These are phyloP conservation scores for Rhagoletis pomonella DNA, from an alignment of 1,140 invertebrate species.

Conservation along the genomic window DNA sequence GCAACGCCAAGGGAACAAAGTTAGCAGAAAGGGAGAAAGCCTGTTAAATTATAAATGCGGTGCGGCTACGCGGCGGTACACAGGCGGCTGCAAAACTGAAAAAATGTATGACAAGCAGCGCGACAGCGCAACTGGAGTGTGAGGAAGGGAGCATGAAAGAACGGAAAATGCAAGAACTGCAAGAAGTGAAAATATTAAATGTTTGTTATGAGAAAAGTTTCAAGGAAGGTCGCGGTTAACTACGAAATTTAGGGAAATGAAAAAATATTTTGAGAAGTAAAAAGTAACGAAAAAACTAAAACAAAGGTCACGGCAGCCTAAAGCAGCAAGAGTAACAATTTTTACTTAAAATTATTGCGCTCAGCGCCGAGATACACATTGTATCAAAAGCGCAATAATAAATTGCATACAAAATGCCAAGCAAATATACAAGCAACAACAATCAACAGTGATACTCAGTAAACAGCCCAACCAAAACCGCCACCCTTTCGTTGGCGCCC, in stretches of 20 bases:
- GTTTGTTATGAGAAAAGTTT: conserved; percentile 33
- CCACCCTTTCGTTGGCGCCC: background rate
- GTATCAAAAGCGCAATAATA: background rate
- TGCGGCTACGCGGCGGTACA: background rate
- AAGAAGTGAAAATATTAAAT: conserved; percentile 12
- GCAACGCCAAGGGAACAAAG: background rate
- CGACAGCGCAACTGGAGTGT: background rate
- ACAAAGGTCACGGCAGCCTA: background rate
- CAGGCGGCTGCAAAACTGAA: background rate
- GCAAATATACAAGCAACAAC: background rate
- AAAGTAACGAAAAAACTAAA: background rate
- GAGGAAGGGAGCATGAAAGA: background rate
- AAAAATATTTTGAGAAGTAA: background rate
- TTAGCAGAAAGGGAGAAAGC: background rate
- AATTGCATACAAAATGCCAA: background rate
- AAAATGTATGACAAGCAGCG: background rate
- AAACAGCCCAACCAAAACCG: background rate
- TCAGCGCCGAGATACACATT: background rate
- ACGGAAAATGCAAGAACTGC: background rate
- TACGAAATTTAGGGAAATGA: background rate
- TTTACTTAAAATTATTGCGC: background rate
- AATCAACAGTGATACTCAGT: background rate
- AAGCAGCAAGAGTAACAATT: background rate
- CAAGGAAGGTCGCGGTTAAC: conserved; percentile 39
- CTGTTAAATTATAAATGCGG: conserved; percentile 26